These are phyloP conservation scores for Crepidodera aurea DNA, from an alignment of 2,888 invertebrate species.

Conservation along the genomic window DNA sequence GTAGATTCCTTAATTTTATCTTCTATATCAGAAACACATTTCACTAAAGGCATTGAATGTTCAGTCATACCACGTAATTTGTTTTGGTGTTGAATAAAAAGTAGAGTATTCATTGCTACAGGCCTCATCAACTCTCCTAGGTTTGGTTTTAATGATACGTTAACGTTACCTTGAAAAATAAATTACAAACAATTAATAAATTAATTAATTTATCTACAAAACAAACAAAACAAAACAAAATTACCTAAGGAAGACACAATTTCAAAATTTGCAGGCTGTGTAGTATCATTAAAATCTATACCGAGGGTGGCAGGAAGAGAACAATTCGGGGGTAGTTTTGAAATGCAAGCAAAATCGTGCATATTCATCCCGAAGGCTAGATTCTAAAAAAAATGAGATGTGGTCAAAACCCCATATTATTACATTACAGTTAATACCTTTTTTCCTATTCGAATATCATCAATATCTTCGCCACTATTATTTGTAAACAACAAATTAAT, in stretches of 20 bases:
- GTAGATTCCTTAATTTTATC: slow-evolving; percentile 76
- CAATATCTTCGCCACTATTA: slow-evolving; percentile 70
- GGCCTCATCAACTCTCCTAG: slow-evolving; percentile 90
- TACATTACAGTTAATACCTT: slow-evolving; percentile 65
- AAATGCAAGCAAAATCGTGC: slow-evolving; percentile 77
- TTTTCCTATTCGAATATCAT: slow-evolving; percentile 73
- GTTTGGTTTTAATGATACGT: slow-evolving; percentile 76
- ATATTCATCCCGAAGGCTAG: slow-evolving; percentile 76
- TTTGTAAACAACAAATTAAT: slow-evolving; percentile 84
- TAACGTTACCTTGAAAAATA: slow-evolving; percentile 65
- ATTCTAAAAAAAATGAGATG: slow-evolving; percentile 60
- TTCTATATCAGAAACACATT: slow-evolving; percentile 47
- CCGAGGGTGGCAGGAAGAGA: slow-evolving; percentile 77
- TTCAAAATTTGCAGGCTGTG: slow-evolving; percentile 85
- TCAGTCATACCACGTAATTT: slow-evolving; percentile 94
- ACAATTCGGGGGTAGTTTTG: slow-evolving; percentile 69
- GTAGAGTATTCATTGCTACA: slow-evolving; percentile 74
- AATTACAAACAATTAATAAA: neutral
- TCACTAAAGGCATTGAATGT: slow-evolving; percentile 64
- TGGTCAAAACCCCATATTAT: slow-evolving; percentile 15
- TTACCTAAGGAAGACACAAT: slow-evolving; percentile 70
- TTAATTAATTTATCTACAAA: neutral
- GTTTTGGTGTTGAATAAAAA: slow-evolving; percentile 77
- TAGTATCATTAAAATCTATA: slow-evolving; percentile 92
- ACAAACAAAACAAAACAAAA: neutral